A percentile compares a stretch with the other conserved stretches of the same genome.
Conservation (phyloP, 2,113 vertebrate species). For the Tragelaphus imberbis region DNA sequence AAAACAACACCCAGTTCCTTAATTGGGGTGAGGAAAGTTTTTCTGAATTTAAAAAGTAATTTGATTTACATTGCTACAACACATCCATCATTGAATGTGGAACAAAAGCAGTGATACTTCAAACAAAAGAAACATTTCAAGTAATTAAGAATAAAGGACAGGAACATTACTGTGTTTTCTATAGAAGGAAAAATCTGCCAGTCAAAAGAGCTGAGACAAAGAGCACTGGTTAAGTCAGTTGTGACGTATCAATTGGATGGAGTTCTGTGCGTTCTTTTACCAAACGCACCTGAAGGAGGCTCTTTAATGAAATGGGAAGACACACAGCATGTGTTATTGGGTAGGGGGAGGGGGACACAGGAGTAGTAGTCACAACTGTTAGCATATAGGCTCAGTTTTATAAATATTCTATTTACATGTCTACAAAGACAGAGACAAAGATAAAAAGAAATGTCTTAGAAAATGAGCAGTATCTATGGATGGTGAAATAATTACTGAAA, state of each 20-base stretch:
- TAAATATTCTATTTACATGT: background rate
- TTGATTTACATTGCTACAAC: constrained; percentile 21
- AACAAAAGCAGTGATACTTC: background rate
- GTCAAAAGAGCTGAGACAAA: constrained; percentile 31
- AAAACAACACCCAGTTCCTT: background rate
- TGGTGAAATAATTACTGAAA: constrained; percentile 16
- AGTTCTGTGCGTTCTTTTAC: background rate
- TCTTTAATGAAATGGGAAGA: background rate
- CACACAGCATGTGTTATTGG: background rate
- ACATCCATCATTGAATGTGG: constrained; percentile 10
- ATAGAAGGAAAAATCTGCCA: constrained; percentile 32
- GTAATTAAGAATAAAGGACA: constrained; percentile 42
- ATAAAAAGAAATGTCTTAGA: background rate
- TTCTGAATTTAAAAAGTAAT: constrained; percentile 19
- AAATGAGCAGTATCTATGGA: background rate
- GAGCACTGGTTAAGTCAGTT: background rate
- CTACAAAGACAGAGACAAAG: background rate
- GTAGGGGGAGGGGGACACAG: no score
- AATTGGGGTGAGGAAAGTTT: constrained; percentile 9
- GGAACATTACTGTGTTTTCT: constrained; percentile 28
- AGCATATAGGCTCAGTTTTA: background rate
- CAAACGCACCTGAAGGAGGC: background rate
- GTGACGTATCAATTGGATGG: background rate
- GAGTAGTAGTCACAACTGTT: background rate
- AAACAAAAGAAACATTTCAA: constrained; percentile 51